Percentiles rank a stretch among this genome's conserved stretches.
Conservation (phyloP, 2,888 invertebrate genomes). For the Capitulum mitella region DNA sequence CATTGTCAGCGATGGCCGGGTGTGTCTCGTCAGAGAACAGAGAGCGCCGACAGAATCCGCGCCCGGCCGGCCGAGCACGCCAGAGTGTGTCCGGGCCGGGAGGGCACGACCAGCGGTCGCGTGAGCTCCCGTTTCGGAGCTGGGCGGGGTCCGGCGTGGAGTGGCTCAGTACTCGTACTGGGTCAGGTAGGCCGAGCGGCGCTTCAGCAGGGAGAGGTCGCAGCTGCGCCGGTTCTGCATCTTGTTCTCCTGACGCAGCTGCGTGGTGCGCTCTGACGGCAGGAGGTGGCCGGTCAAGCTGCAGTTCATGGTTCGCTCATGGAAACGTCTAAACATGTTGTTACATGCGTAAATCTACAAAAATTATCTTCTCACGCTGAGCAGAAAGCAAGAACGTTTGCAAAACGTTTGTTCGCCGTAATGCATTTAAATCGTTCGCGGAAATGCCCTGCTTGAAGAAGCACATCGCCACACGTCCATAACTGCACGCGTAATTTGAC, state of each 20-base stretch:
- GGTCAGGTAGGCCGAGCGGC: not conserved
- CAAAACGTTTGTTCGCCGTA: not conserved
- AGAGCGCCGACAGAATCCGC: too few relatives aligned
- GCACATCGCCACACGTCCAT: too few relatives aligned
- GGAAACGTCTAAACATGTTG: not conserved
- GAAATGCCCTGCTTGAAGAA: too few relatives aligned
- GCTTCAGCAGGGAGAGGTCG: not conserved
- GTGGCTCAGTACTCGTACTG: slow-evolving; percentile 7
- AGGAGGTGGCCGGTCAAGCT: too few relatives aligned
- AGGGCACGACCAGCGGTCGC: too few relatives aligned
- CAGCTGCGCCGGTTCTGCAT: not conserved
- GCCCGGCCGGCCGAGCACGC: too few relatives aligned
- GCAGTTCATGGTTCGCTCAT: not conserved
- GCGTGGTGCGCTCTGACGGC: not conserved
- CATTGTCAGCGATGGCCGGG: too few relatives aligned
- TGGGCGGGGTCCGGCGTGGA: not conserved
- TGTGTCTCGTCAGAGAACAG: too few relatives aligned
- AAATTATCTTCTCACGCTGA: not conserved
- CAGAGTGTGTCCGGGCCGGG: too few relatives aligned
- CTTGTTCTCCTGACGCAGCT: not conserved
- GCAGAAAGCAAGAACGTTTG: not conserved
- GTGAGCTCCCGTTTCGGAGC: too few relatives aligned
- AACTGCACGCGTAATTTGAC: too few relatives aligned
- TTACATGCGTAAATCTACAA: not conserved
- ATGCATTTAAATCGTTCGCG: not conserved